Evolutionary conservation across 2,888 invertebrate genomes (phyloP), one percentile per base, ranked within the genome.

Genomic region (Theretra japonica): DNA sequence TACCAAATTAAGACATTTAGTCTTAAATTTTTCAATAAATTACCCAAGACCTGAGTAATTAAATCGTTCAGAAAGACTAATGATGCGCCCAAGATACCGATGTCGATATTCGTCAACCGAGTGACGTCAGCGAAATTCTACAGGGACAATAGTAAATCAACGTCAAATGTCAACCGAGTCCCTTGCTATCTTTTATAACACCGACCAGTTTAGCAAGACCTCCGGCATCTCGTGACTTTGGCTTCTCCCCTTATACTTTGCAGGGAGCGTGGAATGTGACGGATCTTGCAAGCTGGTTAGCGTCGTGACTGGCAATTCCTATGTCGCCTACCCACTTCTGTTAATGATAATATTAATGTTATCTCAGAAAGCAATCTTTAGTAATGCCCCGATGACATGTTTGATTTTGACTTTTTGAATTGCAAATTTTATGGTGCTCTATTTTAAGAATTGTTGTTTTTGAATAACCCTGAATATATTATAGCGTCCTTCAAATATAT

Each of bases 291-390:
- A 23, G 72, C 74, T 90, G 88, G 90, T 82, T 76, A 75, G 71
- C 73, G 79, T 78, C 78, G 85, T 94, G 94, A 94, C 94, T 91
- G 77, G 93, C 88, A 73, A 82, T 88, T 90, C 88, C 80, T 85
- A 83, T 93, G 93, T 94, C 93, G 92, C 90, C 90, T 89, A 84
- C 88, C 90, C 90, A 92, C 94, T 93, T 91, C 89, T 85, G 80
- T 85, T 92, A 94, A 93, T 92, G 92, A 93, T 90, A 93, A 91
- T 92, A 93, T 93, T 93, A 91, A 91, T 91, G 87, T 89, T 92
- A 90, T 91, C 90, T 90, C 79, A 84, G 85, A 90, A 88, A 92
- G 88, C 87, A 88, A 90, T 93, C 90, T 83, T 82, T 65, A 21
- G 50, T 65, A 70, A 50, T 59, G 72, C 58, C 30, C 15, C 60